These are phyloP conservation scores for Drosophila testacea DNA, from an alignment of 2,888 invertebrate species.

Conservation along the genomic window DNA sequence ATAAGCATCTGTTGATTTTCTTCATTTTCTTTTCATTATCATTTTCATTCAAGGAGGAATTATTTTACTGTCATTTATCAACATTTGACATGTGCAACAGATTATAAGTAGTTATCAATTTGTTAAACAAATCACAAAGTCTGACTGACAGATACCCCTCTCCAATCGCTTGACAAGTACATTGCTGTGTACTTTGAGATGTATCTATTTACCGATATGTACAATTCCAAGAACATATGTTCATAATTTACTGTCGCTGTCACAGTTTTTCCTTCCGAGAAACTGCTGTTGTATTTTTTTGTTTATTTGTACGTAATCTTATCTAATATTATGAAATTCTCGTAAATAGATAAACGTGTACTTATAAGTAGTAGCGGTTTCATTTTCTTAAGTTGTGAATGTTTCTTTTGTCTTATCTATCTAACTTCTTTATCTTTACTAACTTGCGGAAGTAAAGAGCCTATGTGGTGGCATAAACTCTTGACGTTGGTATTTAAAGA, in stretches of 20 bases:
- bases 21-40: conserved; percentile 1
- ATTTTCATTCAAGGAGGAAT: not conserved
- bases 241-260: conserved; percentile 11
- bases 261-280: conserved; percentile 1
- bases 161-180: not conserved
- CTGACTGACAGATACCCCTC: conserved; percentile 6
- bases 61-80: conserved; percentile 7
- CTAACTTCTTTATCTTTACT: too few relatives aligned
- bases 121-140: not conserved
- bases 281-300: not conserved
- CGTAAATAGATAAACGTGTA: conserved; percentile 11
- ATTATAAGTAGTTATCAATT: conserved; percentile 1
- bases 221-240: conserved; percentile 24
- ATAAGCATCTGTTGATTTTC: conserved; percentile 19
- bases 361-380: not conserved
- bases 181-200: conserved; percentile 3
- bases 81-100: conserved; percentile 7
- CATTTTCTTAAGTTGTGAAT: not conserved
- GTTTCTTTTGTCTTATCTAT: conserved; percentile 1
- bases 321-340: conserved; percentile 7
- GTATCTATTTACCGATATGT: conserved; percentile 14
- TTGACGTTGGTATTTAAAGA: not conserved
- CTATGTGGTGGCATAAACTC: not conserved
- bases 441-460: conserved; percentile 8
- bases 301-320: conserved; percentile 8